These are phyloP conservation scores for Callimorpha dominula DNA, from an alignment of 2,888 invertebrate genomes.

Conservation along the genomic window DNA sequence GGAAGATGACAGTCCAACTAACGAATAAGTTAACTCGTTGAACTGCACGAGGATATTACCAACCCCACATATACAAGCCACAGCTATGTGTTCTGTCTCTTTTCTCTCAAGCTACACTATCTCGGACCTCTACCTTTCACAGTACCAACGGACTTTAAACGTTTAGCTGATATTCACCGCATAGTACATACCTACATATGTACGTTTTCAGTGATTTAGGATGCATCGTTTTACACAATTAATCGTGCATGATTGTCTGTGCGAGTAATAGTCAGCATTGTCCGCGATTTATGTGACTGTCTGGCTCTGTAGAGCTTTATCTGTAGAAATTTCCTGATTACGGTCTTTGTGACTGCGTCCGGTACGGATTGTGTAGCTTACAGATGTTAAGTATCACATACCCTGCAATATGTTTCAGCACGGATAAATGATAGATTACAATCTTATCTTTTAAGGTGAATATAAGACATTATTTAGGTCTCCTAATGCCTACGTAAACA, in stretches of 20 bases:
- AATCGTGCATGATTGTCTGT: constrained; percentile 54
- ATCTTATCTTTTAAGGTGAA: not conserved
- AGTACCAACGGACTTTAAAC: not conserved
- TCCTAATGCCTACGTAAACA: no score
- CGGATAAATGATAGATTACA: not conserved
- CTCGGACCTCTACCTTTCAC: constrained; percentile 9
- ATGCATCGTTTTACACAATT: constrained; percentile 53
- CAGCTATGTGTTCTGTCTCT: constrained; percentile 2
- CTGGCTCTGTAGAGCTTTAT: constrained; percentile 38
- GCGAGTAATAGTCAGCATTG: constrained; percentile 45
- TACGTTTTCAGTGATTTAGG: constrained; percentile 51
- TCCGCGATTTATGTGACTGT: constrained; percentile 44
- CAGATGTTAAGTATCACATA: not conserved
- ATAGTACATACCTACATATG: constrained; percentile 12
- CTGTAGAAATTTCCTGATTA: constrained; percentile 41
- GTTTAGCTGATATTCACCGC: constrained; percentile 2
- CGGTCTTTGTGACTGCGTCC: constrained; percentile 8
- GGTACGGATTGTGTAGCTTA: not conserved
- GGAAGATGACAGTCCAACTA: constrained; percentile 38
- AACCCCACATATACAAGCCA: constrained; percentile 12
- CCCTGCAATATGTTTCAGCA: not conserved
- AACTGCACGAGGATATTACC: constrained; percentile 23
- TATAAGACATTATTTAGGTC: no score
- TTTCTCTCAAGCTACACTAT: not conserved
- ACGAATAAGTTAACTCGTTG: constrained; percentile 42